Base-by-base conservation (phyloP, 2,888 invertebrate genomes). In the Cheilosia urbana region DNA sequence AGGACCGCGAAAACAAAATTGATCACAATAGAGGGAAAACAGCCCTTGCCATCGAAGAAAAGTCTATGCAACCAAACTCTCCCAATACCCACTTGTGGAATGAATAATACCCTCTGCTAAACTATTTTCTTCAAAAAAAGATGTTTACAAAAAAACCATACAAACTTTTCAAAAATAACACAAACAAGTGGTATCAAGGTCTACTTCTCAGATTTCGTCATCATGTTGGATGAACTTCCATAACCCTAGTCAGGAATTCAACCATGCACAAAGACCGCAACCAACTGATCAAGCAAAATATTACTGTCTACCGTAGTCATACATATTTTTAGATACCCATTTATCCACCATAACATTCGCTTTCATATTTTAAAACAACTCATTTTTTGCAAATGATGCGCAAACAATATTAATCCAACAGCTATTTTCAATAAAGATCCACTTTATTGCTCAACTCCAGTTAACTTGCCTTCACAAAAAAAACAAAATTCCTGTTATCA, bases 261-360 rank as follows among this genome's bases (percentile, higher is more conserved):
- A 65, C 24, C 15, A 51, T 51, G 21, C 24, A 9, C 15, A 9
- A 21, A 51, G 2, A 24, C 15, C 37, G 24, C 24, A 37, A 15
- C 24, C 37, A 40, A 40, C 51, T 51, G 24, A 40, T 40, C 24
- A n/a, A 5, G 15, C 40, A 17, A 53, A 7, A 5, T 0, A 19
- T 30, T 9, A 1, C 9, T 40, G 3, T 9, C 27, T 40, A 27
- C 13, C 62, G 58, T n/a, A 21, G 49, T 71, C 71, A 71, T 49
- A 49, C 17, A 37, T 71, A 71, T 71, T 58, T 71, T 71, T 47
- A 71, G 58, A 71, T 45, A 19, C 19, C 27, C 45, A 57, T 45
- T 45, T 42, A n/a, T 37, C 37, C 4, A 13, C 37, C n/a, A 47
- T 19, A 6, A 1, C 13, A 27, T 1, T 27, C 7, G 27, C 27